Evolutionary conservation across 1,140 invertebrate species (phyloP).

Genomic region (Lutraria rhynchaena): DNA sequence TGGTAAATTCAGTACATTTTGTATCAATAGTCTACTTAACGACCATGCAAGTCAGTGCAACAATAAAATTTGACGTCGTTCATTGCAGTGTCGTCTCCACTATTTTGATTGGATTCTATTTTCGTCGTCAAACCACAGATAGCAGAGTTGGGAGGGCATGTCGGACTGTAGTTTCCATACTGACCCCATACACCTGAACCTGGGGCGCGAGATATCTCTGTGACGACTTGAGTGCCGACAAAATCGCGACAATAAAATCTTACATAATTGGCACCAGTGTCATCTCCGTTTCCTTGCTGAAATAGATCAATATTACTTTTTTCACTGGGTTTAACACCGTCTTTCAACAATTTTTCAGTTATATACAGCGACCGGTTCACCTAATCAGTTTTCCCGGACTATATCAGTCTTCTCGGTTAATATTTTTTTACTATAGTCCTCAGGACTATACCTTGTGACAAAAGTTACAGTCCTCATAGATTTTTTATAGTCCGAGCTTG

Average conservation of each 20-base stretch:
- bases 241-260: slow-evolving; percentile 1
- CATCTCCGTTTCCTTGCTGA: slow-evolving; percentile 9
- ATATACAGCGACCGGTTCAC: too few relatives aligned
- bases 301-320: slow-evolving; percentile 6
- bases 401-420: too few relatives aligned
- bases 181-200: background rate
- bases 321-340: too few relatives aligned
- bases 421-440: too few relatives aligned
- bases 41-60: background rate
- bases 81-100: slow-evolving; percentile 1
- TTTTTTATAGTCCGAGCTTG: too few relatives aligned
- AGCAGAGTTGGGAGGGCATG: background rate
- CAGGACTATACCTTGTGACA: too few relatives aligned
- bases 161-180: background rate
- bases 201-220: background rate
- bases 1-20: background rate
- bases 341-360: too few relatives aligned
- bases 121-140: slow-evolving; percentile 9
- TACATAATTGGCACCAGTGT: slow-evolving; percentile 2
- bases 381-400: too few relatives aligned
- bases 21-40: background rate
- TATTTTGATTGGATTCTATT: background rate
- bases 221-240: background rate
- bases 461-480: too few relatives aligned
- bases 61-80: slow-evolving; percentile 14